Base-by-base conservation (phyloP, 2,888 invertebrate genomes). In the Thymelicus sylvestris region DNA sequence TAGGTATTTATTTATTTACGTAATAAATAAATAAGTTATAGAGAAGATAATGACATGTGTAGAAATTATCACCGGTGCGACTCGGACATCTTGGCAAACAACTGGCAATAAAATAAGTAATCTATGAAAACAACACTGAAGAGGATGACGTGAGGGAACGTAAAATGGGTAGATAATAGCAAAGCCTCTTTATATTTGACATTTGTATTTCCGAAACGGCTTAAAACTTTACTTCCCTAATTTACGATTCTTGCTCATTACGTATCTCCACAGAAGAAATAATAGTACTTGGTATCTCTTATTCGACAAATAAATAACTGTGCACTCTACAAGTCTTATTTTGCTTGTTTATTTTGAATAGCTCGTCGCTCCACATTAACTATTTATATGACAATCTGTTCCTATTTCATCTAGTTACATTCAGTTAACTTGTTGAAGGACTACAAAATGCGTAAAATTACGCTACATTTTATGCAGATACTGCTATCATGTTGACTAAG, bases 81-180 rank as follows among this genome's bases (percentile, higher is more conserved):
- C 57, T 39, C 64, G 63, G 50, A 47, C 68, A 55, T 69, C 64
- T 69, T 69, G 69, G 69, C 69, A 69, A 63, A 63, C n/a, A 60
- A 6, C 39, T 41, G n/a, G 59, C 65, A 70, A 70, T 70, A 70
- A 70, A 70, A 70, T 50, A 60, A 41, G 60, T 60, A 66, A 71
- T 71, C 55, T 71, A 71, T 66, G 70, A 71, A 71, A 66, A 71
- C 70, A 61, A 66, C 65, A 61, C 61, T 61, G 31, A 41, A 44
- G 52, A 61, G 52, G 44, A 52, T 66, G 70, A 71, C 70, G 52
- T 38, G 66, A 71, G 61, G 61, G 65, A 71, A 71, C 70, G 66
- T 71, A 71, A 71, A 71, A 71, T 71, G 61, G 66, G 61, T 71
- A 71, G 65, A 66, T 71, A 71, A 71, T 71, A 71, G 70, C 66